A percentile compares a stretch with the other conserved stretches of the same genome.
These are phyloP conservation scores for Heterotilapia buettikoferi DNA, from an alignment of 2,113 vertebrate genomes.

Conservation along the genomic window DNA sequence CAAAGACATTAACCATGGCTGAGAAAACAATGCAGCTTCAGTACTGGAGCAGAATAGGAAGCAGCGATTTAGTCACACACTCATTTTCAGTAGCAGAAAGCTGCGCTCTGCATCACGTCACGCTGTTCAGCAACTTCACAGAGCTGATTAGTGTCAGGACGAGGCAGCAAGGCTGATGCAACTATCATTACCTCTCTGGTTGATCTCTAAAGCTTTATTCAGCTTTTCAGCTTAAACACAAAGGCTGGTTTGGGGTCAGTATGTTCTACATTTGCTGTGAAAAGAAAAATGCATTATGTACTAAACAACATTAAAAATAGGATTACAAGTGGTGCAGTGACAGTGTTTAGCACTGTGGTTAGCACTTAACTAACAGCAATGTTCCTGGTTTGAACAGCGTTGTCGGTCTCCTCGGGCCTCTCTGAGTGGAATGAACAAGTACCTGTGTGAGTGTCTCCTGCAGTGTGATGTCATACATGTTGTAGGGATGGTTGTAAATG, in stretches of 20 bases:
- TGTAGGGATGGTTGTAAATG: neutral
- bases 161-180: neutral
- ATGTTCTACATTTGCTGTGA: neutral
- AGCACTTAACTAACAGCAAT: neutral
- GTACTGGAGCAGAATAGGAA: constrained; percentile 19
- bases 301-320: neutral
- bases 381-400: neutral
- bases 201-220: neutral
- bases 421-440: neutral
- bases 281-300: neutral
- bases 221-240: neutral
- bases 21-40: constrained; percentile 31
- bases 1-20: constrained; percentile 46
- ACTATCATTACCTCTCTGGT: neutral
- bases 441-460: neutral
- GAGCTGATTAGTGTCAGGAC: constrained; percentile 10
- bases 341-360: neutral
- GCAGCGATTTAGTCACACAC: constrained; percentile 31
- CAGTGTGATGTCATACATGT: neutral
- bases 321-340: neutral
- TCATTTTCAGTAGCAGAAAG: constrained; percentile 17
- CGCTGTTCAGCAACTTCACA: constrained; percentile 4
- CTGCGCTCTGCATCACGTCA: neutral
- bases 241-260: neutral
- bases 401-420: neutral